Evolutionary conservation across 2,888 invertebrate genomes (phyloP).

Genomic region (Notodonta ziczac): DNA sequence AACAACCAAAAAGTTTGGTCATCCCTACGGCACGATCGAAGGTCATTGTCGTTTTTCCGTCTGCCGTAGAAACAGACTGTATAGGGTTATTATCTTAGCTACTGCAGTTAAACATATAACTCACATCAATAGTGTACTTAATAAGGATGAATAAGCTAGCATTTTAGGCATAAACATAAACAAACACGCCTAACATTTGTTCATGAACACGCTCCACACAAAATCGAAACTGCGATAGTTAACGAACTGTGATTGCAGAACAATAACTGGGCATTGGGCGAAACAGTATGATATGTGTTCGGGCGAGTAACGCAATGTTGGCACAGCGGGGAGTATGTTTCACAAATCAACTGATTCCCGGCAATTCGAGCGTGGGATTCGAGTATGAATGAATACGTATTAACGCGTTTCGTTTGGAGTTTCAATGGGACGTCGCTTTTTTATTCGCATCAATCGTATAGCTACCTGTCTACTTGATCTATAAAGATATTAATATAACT

Average conservation of each 20-base stretch:
- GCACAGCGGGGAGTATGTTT: conserved; percentile 1
- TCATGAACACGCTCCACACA: background rate
- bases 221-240: background rate
- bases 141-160: too few species aligned
- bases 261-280: background rate
- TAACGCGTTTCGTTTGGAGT: background rate
- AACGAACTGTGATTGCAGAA: background rate
- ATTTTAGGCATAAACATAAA: too few species aligned
- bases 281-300: background rate
- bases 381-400: background rate
- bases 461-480: too few species aligned
- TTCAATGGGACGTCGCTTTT: background rate
- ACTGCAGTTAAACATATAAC: too few species aligned
- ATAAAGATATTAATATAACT: too few species aligned
- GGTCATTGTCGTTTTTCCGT: too few species aligned
- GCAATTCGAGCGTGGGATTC: background rate
- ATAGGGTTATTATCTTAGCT: too few species aligned
- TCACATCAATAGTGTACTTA: too few species aligned
- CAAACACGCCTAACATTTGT: background rate
- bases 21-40: too few species aligned
- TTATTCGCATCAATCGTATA: background rate
- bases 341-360: background rate
- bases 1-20: too few species aligned
- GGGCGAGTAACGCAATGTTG: background rate
- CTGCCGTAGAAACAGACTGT: too few species aligned